Evolutionary conservation across 2,113 vertebrate genomes (phyloP).

Genomic region (Tupaia chinensis): DNA sequence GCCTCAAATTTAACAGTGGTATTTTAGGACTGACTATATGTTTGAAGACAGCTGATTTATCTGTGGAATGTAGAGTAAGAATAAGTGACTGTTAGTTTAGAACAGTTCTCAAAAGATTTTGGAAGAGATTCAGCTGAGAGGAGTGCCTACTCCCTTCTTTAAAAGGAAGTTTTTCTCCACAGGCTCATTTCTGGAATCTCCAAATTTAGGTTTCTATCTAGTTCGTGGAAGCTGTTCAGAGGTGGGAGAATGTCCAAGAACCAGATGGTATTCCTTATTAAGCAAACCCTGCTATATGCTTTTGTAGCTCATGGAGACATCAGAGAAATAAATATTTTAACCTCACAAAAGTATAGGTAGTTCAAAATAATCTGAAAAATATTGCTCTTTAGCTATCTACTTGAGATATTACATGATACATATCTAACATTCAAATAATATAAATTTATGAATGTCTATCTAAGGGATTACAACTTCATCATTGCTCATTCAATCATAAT

Average conservation of each 20-base stretch:
- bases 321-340: not conserved
- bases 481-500: not conserved
- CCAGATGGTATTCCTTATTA: not conserved
- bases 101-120: not conserved
- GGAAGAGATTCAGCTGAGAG: not conserved
- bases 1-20: not conserved
- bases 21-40: not conserved
- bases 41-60: not conserved
- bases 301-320: not conserved
- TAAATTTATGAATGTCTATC: not conserved
- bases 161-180: not conserved
- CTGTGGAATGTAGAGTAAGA: not conserved
- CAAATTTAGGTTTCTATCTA: not conserved
- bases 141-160: not conserved
- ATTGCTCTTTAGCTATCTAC: not conserved
- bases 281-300: not conserved
- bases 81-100: not conserved
- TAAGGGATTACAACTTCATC: not conserved
- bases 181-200: not conserved
- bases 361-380: constrained; percentile 14
- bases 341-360: not conserved
- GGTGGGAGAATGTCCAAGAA: not conserved
- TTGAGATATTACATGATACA: not conserved
- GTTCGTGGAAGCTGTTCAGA: not conserved
- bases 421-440: not conserved